Percentiles rank a stretch among this genome's conserved stretches.
Evolutionary conservation across 23 tunicate genomes (phyloP).

Genomic region (Ascidia mentula): DNA sequence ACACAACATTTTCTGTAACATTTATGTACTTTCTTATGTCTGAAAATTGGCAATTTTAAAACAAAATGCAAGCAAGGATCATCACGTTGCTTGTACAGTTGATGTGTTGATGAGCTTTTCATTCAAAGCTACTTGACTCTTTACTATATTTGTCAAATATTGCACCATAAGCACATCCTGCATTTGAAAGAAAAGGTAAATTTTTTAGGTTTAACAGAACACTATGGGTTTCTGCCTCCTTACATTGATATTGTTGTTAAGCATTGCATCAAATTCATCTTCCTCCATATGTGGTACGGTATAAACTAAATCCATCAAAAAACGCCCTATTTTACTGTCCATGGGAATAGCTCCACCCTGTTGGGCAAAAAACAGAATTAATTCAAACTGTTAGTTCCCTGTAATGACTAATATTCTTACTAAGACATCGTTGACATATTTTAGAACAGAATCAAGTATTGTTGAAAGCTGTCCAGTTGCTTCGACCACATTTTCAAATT

Average conservation of each 20-base stretch:
- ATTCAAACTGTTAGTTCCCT: background rate
- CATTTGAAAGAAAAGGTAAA: slow-evolving; percentile 10
- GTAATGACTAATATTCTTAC: no score
- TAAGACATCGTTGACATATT: slow-evolving; percentile 67
- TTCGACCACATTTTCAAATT: slow-evolving; percentile 76
- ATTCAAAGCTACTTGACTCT: slow-evolving; percentile 80
- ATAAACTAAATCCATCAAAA: slow-evolving; percentile 63
- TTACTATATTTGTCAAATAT: slow-evolving; percentile 67
- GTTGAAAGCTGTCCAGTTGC: slow-evolving; percentile 38
- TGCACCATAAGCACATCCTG: slow-evolving; percentile 94
- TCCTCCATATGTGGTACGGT: slow-evolving; percentile 91
- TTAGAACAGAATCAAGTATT: slow-evolving; percentile 53
- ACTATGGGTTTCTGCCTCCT: no score
- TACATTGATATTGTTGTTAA: slow-evolving; percentile 88
- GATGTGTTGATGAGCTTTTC: slow-evolving; percentile 89
- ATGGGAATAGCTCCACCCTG: slow-evolving; percentile 64
- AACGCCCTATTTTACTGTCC: slow-evolving; percentile 76
- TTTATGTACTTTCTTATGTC: background rate
- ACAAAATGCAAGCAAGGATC: background rate
- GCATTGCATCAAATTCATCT: slow-evolving; percentile 84
- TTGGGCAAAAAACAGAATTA: no score
- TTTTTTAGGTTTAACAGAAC: background rate
- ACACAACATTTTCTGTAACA: background rate
- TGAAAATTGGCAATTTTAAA: background rate
- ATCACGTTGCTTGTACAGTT: slow-evolving; percentile 47